Evolutionary conservation across 2,113 vertebrate genomes (phyloP).

Genomic region (Oreocharis arfaki): DNA sequence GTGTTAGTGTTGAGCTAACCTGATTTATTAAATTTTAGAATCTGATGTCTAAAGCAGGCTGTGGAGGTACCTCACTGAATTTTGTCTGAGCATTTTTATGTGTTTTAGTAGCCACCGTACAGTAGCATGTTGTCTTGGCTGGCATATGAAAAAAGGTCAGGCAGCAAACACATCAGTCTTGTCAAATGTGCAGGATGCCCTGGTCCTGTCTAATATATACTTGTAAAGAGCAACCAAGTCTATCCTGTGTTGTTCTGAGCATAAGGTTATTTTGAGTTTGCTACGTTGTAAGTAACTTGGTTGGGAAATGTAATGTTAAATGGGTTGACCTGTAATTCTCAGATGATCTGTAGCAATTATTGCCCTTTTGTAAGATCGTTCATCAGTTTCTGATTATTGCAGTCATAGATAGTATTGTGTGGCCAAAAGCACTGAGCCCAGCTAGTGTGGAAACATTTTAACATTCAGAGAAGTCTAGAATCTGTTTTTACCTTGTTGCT

Average conservation of each 20-base stretch:
- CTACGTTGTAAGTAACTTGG: neutral
- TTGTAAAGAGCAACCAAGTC: neutral
- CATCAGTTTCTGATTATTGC: neutral
- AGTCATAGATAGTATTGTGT: neutral
- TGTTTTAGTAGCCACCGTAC: neutral
- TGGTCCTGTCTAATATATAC: neutral
- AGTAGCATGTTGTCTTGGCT: neutral
- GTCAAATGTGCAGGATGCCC: neutral
- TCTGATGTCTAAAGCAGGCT: neutral
- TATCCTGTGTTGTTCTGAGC: neutral
- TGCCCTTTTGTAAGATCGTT: neutral
- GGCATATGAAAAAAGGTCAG: neutral
- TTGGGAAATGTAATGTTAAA: neutral
- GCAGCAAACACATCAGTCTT: neutral
- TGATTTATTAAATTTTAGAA: neutral
- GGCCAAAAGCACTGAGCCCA: neutral
- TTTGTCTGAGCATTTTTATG: neutral
- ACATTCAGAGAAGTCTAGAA: neutral
- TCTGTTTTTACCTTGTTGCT: neutral
- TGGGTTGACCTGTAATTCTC: neutral
- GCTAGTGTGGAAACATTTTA: neutral
- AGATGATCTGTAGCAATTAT: neutral
- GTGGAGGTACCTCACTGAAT: neutral
- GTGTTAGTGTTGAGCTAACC: neutral
- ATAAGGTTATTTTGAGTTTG: neutral